Evolutionary conservation across 1,140 invertebrate genomes (phyloP).

Genomic region (Arctopsyche grandis): DNA sequence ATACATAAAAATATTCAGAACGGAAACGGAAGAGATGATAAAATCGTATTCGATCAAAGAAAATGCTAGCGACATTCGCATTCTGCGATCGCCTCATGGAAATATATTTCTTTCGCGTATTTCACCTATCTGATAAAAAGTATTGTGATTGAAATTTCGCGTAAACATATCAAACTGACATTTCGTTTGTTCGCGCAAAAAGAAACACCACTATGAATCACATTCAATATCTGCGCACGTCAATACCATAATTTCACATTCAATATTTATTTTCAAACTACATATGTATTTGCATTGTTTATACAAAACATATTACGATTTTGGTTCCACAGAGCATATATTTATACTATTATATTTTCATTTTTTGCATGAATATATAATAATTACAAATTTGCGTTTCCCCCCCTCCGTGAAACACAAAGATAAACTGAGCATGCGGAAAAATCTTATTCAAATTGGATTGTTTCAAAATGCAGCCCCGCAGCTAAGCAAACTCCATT

Average conservation of each 20-base stretch:
- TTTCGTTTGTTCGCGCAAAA: constrained; percentile 9
- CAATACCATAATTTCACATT: background rate
- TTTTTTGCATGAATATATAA: background rate
- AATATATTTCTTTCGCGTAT: background rate
- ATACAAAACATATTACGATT: no score
- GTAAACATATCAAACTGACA: constrained; percentile 38
- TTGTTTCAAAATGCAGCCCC: constrained; percentile 40
- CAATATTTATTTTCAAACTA: background rate
- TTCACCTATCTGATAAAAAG: constrained; percentile 12
- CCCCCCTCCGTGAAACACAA: constrained; percentile 4
- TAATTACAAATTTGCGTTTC: background rate
- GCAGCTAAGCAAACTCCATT: constrained; percentile 46
- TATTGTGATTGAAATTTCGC: constrained; percentile 34
- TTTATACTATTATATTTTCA: no score
- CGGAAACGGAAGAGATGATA: background rate
- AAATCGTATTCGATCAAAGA: background rate
- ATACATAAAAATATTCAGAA: background rate
- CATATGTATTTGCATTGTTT: background rate
- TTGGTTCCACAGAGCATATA: no score
- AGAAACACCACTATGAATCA: constrained; percentile 32
- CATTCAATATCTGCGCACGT: constrained; percentile 21
- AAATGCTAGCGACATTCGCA: background rate
- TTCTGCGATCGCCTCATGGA: background rate
- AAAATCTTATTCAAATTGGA: constrained; percentile 44
- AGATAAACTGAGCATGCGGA: constrained; percentile 7